Evolutionary conservation across 2,888 invertebrate genomes (phyloP), one percentile per base, ranked within the genome.

Genomic region (Onthophagus sagittarius): DNA sequence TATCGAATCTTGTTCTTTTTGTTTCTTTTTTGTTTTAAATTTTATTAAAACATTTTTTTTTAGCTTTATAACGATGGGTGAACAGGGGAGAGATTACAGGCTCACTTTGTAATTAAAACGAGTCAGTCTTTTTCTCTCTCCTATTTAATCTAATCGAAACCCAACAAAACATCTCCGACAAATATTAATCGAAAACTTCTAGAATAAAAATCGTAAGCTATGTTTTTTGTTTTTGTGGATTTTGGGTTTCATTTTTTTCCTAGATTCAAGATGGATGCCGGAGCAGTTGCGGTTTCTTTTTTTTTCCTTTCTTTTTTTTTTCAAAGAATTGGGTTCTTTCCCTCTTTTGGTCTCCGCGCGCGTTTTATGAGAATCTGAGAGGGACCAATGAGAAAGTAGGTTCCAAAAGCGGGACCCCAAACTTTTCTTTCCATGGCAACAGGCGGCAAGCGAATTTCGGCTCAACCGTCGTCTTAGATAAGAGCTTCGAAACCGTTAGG

Each of bases 81-180:
- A 80, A 79, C 90, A 88, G 91, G 91, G 87, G 90, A 87, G 90
- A 90, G 90, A 86, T 88, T 88, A 77, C 87, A 85, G 91, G 89
- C 90, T 89, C 74, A 82, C 90, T 87, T 90, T 90, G 85, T 87
- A 83, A 79, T 85, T 80, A 79, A 23, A 82, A 81, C 72, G 83
- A 91, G 91, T 91, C 91, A 91, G 91, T 91, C 91, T 91, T 91
- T 91, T 91, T 91, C 91, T 91, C 91, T 91, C 91, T 91, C 91
- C 91, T 91, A 91, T 91, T 81, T 79, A 53, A 53, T 53, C 79
- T 79, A 79, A 80, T 80, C 77, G 79, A 74, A 77, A 71, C 64
- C 71, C 74, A 63, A 63, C 73, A 23, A 23, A 23, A 23, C 3
- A 23, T 23, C 23, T 23, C 23, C 23, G 3, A 23, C 23, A 23